phyloP scores from a whole-genome alignment of 2,797 vertebrate species.

The Gadopsis marmoratus region DNA sequence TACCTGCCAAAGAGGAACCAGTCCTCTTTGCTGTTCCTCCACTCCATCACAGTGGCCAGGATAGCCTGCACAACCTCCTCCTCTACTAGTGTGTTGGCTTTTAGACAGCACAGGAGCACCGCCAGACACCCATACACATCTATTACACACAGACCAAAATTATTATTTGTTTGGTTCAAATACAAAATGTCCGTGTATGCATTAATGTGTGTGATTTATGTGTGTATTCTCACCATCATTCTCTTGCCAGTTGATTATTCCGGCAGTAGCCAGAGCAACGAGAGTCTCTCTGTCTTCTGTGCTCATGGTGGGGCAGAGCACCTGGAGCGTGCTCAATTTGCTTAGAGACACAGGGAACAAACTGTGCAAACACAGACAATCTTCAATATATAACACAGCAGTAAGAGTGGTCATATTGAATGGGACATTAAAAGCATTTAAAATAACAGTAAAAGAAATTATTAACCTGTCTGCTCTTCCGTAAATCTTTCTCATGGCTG shows the following conservation, averaged over 20 bases:
- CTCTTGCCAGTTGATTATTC: conserved; percentile 90
- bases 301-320: conserved; percentile 88
- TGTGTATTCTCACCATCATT: conserved; percentile 81
- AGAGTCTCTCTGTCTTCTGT: conserved; percentile 89
- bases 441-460: neutral
- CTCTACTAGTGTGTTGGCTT: conserved; percentile 82
- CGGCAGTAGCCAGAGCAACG: conserved; percentile 88
- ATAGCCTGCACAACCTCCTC: conserved; percentile 88
- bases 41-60: conserved; percentile 90
- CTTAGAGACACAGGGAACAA: conserved; percentile 91
- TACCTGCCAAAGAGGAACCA: conserved; percentile 96
- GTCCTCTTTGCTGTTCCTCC: conserved; percentile 91
- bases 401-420: neutral
- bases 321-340: conserved; percentile 91
- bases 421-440: conserved; percentile 24
- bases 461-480: conserved; percentile 87
- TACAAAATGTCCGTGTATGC: neutral
- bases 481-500: conserved; percentile 84
- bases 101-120: conserved; percentile 92
- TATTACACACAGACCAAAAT: conserved; percentile 64
- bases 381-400: conserved; percentile 12
- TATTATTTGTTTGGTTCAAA: conserved; percentile 5
- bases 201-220: neutral
- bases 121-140: conserved; percentile 92
- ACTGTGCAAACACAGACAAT: conserved; percentile 78